phyloP scores from a whole-genome alignment of 2,797 vertebrate genomes.

The Anolis apletophallus region DNA sequence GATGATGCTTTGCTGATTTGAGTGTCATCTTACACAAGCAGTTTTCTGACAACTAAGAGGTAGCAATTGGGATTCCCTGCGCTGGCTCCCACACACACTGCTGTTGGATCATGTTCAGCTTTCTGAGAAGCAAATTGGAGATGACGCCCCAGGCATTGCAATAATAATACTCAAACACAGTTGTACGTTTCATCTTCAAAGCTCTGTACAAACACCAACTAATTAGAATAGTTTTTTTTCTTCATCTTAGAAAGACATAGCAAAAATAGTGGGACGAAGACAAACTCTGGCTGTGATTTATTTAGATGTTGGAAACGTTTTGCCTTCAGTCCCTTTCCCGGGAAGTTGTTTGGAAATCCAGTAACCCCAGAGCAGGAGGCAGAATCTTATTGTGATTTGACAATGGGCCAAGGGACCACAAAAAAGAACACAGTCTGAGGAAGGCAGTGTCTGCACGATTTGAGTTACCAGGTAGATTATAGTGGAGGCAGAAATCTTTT shows the following conservation, averaged over 20 bases:
- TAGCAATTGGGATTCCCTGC: neutral
- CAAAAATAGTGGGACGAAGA: conserved; percentile 46
- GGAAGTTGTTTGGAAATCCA: conserved; percentile 58
- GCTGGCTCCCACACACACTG: neutral
- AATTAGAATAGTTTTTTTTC: conserved; percentile 62
- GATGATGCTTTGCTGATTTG: neutral
- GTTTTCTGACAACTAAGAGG: conserved; percentile 29
- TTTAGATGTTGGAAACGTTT: conserved; percentile 59
- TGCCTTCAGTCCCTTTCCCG: conserved; percentile 46
- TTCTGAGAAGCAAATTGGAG: conserved; percentile 50
- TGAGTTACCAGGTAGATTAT: neutral
- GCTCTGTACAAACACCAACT: conserved; percentile 63
- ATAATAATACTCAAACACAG: conserved; percentile 59
- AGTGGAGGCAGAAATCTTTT: neutral
- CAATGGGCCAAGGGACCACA: conserved; percentile 28
- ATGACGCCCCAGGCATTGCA: conserved; percentile 32
- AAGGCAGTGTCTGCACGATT: neutral
- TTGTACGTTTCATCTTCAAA: conserved; percentile 74
- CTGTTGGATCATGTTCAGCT: conserved; percentile 41
- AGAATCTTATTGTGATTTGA: conserved; percentile 40
- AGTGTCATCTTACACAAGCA: conserved; percentile 20
- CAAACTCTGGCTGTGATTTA: conserved; percentile 62
- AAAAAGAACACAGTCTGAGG: neutral
- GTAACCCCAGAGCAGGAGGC: conserved; percentile 47
- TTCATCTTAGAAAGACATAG: conserved; percentile 49